Evolutionary conservation across 1,140 invertebrate genomes (phyloP).

Genomic region (Dendroctonus valens): DNA sequence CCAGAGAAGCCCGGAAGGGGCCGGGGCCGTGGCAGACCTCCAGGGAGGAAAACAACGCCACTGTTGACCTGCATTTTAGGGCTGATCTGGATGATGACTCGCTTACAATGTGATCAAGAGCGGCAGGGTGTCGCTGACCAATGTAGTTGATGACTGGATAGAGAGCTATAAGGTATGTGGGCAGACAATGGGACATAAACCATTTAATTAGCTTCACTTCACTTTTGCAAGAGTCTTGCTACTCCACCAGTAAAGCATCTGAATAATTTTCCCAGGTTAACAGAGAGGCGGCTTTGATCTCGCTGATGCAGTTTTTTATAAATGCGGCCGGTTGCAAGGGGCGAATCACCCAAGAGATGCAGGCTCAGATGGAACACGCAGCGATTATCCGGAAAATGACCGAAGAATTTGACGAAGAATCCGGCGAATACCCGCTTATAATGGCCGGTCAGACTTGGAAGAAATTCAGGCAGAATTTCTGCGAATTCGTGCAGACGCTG

Average conservation of each 20-base stretch:
- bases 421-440: conserved; percentile 98
- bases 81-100: conserved; percentile 65
- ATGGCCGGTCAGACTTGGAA: conserved; percentile 97
- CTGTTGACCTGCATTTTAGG: conserved; percentile 43
- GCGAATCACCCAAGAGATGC: conserved; percentile 90
- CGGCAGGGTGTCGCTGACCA: conserved; percentile 76
- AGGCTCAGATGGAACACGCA: conserved; percentile 89
- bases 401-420: conserved; percentile 99
- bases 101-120: conserved; percentile 79
- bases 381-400: conserved; percentile 98
- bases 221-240: too few species aligned
- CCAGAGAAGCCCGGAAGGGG: conserved; percentile 36
- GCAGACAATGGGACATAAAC: not conserved
- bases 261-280: conserved; percentile 53
- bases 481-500: conserved; percentile 95
- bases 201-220: not conserved
- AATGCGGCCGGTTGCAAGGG: conserved; percentile 97
- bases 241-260: not conserved
- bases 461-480: conserved; percentile 94
- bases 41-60: conserved; percentile 49
- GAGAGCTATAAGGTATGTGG: conserved; percentile 83
- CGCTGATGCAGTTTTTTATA: conserved; percentile 98
- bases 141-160: conserved; percentile 98
- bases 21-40: conserved; percentile 50
- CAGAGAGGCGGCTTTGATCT: conserved; percentile 85